Conservation (phyloP, 2,113 vertebrate genomes). For the Uria aalge region DNA sequence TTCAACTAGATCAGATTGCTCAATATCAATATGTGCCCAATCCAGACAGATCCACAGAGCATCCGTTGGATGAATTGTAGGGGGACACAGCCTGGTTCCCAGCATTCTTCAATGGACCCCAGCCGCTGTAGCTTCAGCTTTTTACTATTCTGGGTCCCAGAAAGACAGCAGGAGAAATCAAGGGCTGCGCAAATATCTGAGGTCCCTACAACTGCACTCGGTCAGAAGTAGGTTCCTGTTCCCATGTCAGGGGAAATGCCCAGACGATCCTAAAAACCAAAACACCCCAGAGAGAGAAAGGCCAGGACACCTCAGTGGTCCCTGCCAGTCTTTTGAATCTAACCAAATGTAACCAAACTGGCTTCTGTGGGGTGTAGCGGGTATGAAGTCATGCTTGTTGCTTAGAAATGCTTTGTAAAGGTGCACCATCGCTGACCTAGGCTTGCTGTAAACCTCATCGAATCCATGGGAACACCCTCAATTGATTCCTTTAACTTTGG, state of each 20-base stretch:
- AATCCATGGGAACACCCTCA: not conserved
- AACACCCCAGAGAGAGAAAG: not conserved
- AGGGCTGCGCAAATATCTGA: not conserved
- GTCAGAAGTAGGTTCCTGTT: not conserved
- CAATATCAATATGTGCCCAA: too few species aligned
- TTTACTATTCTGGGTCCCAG: not conserved
- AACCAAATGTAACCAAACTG: not conserved
- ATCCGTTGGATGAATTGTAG: too few species aligned
- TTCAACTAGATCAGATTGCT: too few species aligned
- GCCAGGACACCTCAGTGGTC: not conserved
- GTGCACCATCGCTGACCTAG: not conserved
- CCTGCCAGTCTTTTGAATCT: not conserved
- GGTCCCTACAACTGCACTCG: not conserved
- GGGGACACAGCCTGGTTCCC: not conserved
- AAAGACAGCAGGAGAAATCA: not conserved
- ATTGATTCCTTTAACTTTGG: not conserved
- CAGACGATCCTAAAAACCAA: not conserved
- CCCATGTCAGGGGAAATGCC: not conserved
- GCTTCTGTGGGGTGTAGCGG: not conserved
- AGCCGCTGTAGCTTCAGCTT: not conserved
- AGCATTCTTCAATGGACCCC: too few species aligned
- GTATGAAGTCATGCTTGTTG: not conserved
- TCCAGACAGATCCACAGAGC: not conserved
- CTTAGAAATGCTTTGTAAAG: not conserved
- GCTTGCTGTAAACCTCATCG: not conserved